Evolutionary conservation across 2,888 invertebrate species (phyloP).

Genomic region (Camptogramma bilineatum): DNA sequence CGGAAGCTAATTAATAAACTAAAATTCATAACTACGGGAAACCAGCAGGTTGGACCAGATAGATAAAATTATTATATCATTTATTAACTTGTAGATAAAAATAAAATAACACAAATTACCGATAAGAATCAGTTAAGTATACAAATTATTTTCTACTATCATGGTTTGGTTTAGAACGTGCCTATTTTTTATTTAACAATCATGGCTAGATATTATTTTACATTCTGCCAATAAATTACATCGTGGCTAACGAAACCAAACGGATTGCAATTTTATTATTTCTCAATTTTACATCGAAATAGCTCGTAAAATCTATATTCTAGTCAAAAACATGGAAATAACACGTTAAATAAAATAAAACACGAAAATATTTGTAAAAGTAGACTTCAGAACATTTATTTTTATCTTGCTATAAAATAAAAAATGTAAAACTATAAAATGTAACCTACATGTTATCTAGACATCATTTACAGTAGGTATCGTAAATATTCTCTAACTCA

Average conservation of each 20-base stretch:
- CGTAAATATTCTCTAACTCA: too few relatives aligned
- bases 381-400: neutral
- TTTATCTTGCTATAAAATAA: neutral
- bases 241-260: neutral
- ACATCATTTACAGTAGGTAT: too few relatives aligned
- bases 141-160: neutral
- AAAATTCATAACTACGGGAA: neutral
- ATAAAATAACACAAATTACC: neutral
- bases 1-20: neutral
- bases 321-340: neutral
- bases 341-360: neutral
- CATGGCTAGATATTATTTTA: neutral
- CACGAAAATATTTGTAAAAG: neutral
- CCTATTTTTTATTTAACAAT: neutral
- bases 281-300: constrained; percentile 3
- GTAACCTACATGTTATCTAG: too few relatives aligned
- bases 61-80: neutral
- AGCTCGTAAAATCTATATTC: constrained; percentile 1
- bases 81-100: neutral
- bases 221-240: constrained; percentile 4
- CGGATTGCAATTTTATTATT: constrained; percentile 12
- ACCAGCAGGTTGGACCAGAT: neutral
- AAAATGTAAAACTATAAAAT: neutral
- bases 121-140: neutral
- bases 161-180: neutral